These are phyloP conservation scores for Oxyura jamaicensis DNA, from an alignment of 2,113 vertebrate species.

Conservation along the genomic window DNA sequence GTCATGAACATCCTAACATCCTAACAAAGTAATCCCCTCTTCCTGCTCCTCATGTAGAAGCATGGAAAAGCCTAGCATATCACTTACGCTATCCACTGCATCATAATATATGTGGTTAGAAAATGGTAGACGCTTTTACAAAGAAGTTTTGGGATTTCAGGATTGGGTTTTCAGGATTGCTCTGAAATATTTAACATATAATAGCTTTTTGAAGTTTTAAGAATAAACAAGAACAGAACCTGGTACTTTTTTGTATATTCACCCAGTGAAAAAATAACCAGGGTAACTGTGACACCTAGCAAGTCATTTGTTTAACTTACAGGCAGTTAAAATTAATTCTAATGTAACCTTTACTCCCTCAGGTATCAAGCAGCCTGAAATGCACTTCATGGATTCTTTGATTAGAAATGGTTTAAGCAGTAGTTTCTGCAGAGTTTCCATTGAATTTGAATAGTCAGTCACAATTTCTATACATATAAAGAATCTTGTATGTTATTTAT, in stretches of 20 bases:
- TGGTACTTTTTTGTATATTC: neutral
- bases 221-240: neutral
- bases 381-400: neutral
- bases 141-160: neutral
- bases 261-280: neutral
- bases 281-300: neutral
- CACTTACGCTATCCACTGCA: fast-evolving
- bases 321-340: neutral
- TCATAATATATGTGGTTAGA: neutral
- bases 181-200: neutral
- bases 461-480: neutral
- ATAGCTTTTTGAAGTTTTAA: neutral
- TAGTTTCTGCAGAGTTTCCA: neutral
- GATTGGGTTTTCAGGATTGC: too few relatives aligned
- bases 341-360: neutral
- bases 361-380: neutral
- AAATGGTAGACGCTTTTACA: neutral
- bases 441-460: neutral
- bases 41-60: neutral
- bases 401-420: neutral
- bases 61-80: neutral
- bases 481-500: neutral
- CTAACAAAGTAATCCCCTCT: neutral
- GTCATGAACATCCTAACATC: neutral
- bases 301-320: neutral